Evolutionary conservation across 2,888 invertebrate genomes (phyloP).

Genomic region (Gastracanthus pulcherrimus): DNA sequence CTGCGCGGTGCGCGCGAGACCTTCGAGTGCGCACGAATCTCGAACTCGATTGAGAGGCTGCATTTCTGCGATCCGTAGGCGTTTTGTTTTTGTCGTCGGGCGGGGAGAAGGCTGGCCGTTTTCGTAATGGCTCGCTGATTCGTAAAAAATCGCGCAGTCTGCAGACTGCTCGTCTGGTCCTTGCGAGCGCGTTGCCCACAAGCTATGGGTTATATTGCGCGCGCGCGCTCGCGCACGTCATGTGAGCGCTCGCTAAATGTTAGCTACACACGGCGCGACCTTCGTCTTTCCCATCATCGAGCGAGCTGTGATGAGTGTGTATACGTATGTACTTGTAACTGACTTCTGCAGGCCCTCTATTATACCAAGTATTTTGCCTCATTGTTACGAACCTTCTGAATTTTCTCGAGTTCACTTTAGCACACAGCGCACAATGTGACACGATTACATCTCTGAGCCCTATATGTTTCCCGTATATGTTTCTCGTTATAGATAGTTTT

Average conservation of each 20-base stretch:
- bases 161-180: background rate
- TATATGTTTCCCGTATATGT: too few relatives aligned
- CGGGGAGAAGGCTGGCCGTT: constrained; percentile 75
- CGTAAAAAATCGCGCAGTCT: constrained; percentile 64
- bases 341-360: too few relatives aligned
- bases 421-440: too few relatives aligned
- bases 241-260: too few relatives aligned
- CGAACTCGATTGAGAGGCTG: too few relatives aligned
- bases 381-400: background rate
- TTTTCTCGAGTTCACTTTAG: background rate
- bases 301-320: background rate
- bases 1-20: constrained; percentile 62
- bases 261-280: background rate
- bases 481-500: background rate
- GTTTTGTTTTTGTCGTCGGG: constrained; percentile 75
- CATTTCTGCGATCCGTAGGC: constrained; percentile 73
- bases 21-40: too few relatives aligned
- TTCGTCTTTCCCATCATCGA: constrained; percentile 20
- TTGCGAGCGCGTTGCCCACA: too few relatives aligned
- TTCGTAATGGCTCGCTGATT: constrained; percentile 74
- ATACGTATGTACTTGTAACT: background rate
- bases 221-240: too few relatives aligned
- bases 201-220: too few relatives aligned
- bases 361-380: too few relatives aligned
- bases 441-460: too few relatives aligned